phyloP scores from a whole-genome alignment of 2,888 invertebrate genomes.

The Phengaris alcon region DNA sequence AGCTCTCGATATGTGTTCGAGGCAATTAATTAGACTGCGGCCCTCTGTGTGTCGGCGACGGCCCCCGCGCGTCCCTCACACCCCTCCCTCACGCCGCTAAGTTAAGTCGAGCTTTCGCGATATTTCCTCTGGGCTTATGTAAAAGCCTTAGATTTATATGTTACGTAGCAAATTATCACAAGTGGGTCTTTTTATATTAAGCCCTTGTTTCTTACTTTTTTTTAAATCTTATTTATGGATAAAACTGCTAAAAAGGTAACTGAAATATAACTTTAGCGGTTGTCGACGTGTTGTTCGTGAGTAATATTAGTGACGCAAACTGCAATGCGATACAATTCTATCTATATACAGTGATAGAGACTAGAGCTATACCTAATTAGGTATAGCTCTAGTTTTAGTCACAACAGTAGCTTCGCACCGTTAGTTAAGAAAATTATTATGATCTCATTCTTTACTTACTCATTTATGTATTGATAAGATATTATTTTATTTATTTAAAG shows the following conservation, averaged over 20 bases:
- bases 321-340: neutral
- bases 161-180: too few species aligned
- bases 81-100: neutral
- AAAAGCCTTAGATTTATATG: neutral
- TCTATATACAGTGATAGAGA: too few species aligned
- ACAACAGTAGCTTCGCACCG: neutral
- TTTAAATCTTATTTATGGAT: too few species aligned
- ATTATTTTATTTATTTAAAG: neutral
- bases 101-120: neutral
- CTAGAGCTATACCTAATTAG: too few species aligned
- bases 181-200: too few species aligned
- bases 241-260: too few species aligned
- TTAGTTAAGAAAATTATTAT: neutral
- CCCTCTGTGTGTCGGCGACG: constrained; percentile 32
- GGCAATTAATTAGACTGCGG: constrained; percentile 70
- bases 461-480: neutral
- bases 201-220: too few species aligned
- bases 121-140: neutral
- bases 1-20: constrained; percentile 49
- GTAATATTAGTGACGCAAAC: neutral
- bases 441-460: too few species aligned
- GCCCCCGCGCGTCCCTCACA: neutral
- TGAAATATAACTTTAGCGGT: neutral
- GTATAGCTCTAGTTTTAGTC: too few species aligned
- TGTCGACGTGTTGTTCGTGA: neutral